These are phyloP conservation scores for Mimumesa dahlbomi DNA, from an alignment of 2,888 invertebrate species.

Conservation along the genomic window DNA sequence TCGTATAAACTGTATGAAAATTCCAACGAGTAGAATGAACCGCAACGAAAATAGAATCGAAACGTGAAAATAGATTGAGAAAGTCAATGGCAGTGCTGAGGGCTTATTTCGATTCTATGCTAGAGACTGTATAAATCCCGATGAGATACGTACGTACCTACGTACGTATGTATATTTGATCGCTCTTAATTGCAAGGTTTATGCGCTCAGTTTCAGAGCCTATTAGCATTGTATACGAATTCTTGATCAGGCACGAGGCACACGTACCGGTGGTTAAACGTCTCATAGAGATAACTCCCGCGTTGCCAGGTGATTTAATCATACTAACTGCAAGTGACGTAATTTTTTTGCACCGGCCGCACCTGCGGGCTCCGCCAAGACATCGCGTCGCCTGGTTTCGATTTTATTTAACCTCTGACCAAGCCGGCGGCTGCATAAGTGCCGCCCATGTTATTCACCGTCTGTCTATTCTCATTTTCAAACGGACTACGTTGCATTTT, in stretches of 20 bases:
- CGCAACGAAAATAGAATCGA: not conserved
- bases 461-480: no score
- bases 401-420: constrained; percentile 18
- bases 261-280: not conserved
- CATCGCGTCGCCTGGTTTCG: not conserved
- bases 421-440: no score
- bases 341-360: constrained; percentile 5
- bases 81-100: not conserved
- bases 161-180: no score
- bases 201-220: no score
- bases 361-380: constrained; percentile 3
- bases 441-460: no score
- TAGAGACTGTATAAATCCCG: not conserved
- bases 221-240: not conserved
- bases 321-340: constrained; percentile 3
- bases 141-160: not conserved
- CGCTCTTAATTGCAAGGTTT: no score
- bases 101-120: not conserved
- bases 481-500: not conserved
- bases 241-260: not conserved
- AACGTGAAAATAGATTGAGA: not conserved
- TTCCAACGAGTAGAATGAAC: not conserved
- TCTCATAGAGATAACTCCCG: not conserved
- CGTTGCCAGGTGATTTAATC: constrained; percentile 18
- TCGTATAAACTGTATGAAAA: not conserved